Evolutionary conservation across 2,888 invertebrate species (phyloP).

Genomic region (Hyposoter didymator): DNA sequence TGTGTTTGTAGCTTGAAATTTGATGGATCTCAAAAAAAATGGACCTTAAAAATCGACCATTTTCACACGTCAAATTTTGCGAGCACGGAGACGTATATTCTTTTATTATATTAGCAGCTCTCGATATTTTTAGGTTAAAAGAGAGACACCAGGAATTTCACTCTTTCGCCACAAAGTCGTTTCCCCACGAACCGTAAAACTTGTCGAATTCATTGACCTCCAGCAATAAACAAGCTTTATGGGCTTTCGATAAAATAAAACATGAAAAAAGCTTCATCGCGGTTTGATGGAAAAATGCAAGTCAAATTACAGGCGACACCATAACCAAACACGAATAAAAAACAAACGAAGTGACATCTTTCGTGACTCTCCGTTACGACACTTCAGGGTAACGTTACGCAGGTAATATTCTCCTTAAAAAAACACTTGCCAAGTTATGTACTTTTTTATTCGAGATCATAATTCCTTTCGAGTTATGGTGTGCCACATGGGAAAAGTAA

Average conservation of each 20-base stretch:
- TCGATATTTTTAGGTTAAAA: constrained; percentile 15
- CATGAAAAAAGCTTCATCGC: background rate
- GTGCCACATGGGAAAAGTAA: background rate
- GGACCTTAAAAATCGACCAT: constrained; percentile 41
- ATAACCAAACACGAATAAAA: constrained; percentile 27
- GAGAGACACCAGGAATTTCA: constrained; percentile 38
- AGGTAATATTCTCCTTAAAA: background rate
- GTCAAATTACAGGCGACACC: constrained; percentile 3
- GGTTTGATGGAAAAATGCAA: constrained; percentile 10
- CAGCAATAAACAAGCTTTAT: constrained; percentile 42
- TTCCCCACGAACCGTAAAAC: constrained; percentile 41
- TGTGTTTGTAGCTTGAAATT: background rate
- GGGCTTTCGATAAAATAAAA: constrained; percentile 16
- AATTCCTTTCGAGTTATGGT: background rate
- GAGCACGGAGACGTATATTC: constrained; percentile 7
- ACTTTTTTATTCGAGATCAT: constrained; percentile 1
- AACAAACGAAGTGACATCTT: constrained; percentile 32
- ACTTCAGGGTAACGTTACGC: background rate
- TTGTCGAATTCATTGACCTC: constrained; percentile 37
- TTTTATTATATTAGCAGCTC: background rate
- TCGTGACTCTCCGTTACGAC: background rate
- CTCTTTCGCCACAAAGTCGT: background rate
- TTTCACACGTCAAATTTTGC: constrained; percentile 39
- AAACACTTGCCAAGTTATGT: background rate
- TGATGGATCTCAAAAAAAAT: constrained; percentile 42